A percentile compares a stretch with the other conserved stretches of the same genome.
These are phyloP conservation scores for Cataglyphis altisquamis DNA, from an alignment of 2,888 invertebrate genomes.

Conservation along the genomic window DNA sequence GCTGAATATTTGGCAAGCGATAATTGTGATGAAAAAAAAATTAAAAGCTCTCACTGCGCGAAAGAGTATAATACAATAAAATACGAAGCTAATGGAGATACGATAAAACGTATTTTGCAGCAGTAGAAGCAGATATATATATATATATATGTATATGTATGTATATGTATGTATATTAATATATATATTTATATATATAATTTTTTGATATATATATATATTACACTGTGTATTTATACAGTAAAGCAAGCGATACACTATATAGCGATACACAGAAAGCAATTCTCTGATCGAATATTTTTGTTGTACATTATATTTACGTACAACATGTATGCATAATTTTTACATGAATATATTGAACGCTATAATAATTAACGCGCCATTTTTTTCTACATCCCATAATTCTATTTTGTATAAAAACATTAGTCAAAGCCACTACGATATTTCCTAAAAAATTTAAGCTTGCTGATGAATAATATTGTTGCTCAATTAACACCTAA, in stretches of 20 bases:
- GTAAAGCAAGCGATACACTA: conserved; percentile 66
- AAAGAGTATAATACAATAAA: conserved; percentile 63
- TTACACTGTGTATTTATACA: conserved; percentile 21
- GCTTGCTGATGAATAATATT: background rate
- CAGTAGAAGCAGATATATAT: conserved; percentile 52
- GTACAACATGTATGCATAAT: background rate
- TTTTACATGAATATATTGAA: background rate
- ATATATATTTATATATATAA: conserved; percentile 49
- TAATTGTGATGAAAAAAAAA: conserved; percentile 27
- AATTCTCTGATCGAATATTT: background rate
- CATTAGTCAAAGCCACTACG: background rate
- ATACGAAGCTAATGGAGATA: conserved; percentile 56
- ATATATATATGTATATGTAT: conserved; percentile 24
- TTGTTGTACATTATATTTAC: background rate
- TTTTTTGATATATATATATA: conserved; percentile 21
- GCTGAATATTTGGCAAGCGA: conserved; percentile 51
- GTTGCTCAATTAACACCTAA: conserved; percentile 1
- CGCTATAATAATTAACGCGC: background rate
- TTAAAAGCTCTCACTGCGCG: conserved; percentile 63
- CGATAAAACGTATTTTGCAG: conserved; percentile 39
- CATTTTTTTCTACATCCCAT: background rate
- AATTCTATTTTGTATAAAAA: background rate
- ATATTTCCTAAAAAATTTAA: background rate
- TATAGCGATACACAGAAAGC: conserved; percentile 42
- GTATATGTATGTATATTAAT: background rate